Percentiles rank a stretch among this genome's conserved stretches.
phyloP scores from a whole-genome alignment of 2,888 invertebrate genomes.

The Teinopalpus imperialis region DNA sequence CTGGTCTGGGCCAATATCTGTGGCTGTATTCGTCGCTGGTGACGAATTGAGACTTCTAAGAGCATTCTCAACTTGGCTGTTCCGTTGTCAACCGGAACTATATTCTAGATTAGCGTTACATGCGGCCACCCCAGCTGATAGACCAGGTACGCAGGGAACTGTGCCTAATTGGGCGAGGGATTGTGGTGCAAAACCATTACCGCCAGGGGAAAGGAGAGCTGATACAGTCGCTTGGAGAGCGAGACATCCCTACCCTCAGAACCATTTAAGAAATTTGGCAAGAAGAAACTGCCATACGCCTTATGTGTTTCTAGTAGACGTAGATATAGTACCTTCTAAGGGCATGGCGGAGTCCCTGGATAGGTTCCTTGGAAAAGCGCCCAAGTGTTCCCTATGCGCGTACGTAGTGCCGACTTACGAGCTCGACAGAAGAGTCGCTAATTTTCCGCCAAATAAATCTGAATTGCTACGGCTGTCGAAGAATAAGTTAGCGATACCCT shows the following conservation, averaged over 20 bases:
- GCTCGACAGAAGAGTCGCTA: conserved; percentile 87
- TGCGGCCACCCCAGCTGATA: conserved; percentile 85
- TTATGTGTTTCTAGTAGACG: conserved; percentile 92
- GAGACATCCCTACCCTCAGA: conserved; percentile 92
- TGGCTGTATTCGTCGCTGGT: conserved; percentile 90
- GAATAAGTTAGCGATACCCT: conserved; percentile 92
- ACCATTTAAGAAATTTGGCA: conserved; percentile 93
- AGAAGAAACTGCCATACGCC: conserved; percentile 91
- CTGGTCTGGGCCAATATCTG: conserved; percentile 93
- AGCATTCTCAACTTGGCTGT: conserved; percentile 88
- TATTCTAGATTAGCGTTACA: conserved; percentile 89
- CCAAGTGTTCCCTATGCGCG: conserved; percentile 86
- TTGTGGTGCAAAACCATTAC: conserved; percentile 86
- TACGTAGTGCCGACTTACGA: conserved; percentile 96
- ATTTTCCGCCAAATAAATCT: conserved; percentile 90
- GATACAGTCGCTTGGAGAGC: conserved; percentile 88
- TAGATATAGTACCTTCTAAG: conserved; percentile 92
- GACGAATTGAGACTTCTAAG: conserved; percentile 89
- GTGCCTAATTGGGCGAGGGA: conserved; percentile 81
- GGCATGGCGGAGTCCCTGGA: conserved; percentile 87
- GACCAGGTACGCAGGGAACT: conserved; percentile 83
- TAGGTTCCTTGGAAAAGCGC: conserved; percentile 83
- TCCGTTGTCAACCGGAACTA: conserved; percentile 87
- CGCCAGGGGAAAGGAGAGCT: conserved; percentile 82
- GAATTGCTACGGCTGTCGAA: conserved; percentile 88